Conservation (phyloP, 1,140 invertebrate species). For the Plodia interpunctella region DNA sequence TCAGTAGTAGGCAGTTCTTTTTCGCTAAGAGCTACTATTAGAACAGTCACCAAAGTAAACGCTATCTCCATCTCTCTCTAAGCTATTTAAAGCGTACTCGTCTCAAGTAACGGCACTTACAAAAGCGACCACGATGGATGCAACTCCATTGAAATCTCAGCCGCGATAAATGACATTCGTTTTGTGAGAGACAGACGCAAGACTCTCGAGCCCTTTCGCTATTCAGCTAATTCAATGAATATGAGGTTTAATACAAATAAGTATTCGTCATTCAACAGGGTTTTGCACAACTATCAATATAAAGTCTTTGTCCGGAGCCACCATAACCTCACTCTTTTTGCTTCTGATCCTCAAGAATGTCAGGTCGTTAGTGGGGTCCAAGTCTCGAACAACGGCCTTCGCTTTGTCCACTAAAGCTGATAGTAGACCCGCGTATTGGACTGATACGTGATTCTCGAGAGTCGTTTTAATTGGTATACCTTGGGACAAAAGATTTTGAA, state of each 20-base stretch:
- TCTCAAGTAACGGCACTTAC: too few relatives aligned
- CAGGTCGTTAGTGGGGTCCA: conserved; percentile 89
- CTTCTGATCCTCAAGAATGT: conserved; percentile 90
- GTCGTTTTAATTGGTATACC: conserved; percentile 87
- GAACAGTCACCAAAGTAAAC: too few relatives aligned
- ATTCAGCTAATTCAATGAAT: neutral
- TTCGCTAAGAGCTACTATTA: too few relatives aligned
- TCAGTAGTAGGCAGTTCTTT: too few relatives aligned
- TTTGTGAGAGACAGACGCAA: too few relatives aligned
- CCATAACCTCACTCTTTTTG: conserved; percentile 95
- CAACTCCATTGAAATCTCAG: too few relatives aligned
- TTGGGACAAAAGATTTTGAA: neutral
- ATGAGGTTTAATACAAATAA: conserved; percentile 1
- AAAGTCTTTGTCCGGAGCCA: conserved; percentile 88
- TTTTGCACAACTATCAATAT: conserved; percentile 84
- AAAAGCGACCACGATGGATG: too few relatives aligned
- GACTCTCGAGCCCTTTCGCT: too few relatives aligned
- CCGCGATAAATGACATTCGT: too few relatives aligned
- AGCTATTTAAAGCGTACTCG: too few relatives aligned
- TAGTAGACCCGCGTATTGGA: conserved; percentile 85
- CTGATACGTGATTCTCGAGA: conserved; percentile 84
- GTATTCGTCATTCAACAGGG: conserved; percentile 68
- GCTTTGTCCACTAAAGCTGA: conserved; percentile 84
- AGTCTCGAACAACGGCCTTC: conserved; percentile 82
- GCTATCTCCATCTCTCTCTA: too few relatives aligned